A percentile compares a stretch with the other conserved stretches of the same genome.
Conservation (phyloP, 2,113 vertebrate genomes). For the Archilochus colubris region DNA sequence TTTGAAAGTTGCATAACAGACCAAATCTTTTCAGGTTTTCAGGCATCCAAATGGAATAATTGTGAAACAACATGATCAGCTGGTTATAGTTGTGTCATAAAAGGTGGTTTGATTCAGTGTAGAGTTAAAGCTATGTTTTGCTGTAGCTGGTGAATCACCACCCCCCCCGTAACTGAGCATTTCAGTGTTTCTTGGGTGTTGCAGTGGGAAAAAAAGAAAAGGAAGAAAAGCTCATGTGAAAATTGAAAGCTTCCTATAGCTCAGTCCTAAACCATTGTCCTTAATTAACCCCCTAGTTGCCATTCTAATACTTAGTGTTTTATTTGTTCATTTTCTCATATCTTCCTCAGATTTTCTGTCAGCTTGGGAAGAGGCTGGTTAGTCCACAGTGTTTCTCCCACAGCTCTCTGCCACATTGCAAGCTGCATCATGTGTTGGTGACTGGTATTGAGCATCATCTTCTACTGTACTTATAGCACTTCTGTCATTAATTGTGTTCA, state of each 20-base stretch:
- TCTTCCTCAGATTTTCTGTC: not conserved
- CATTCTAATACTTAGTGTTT: not conserved
- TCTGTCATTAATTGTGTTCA: not conserved
- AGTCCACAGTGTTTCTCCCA: not conserved
- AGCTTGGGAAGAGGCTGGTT: not conserved
- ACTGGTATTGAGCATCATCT: not conserved
- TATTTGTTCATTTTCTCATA: not conserved
- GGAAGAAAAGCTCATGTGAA: not conserved
- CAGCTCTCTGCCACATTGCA: not conserved
- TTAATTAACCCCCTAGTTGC: not conserved
- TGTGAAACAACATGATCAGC: not conserved
- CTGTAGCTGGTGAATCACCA: not conserved
- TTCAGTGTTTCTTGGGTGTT: not conserved
- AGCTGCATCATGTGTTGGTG: not conserved
- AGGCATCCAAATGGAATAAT: not conserved
- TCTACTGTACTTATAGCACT: not conserved
- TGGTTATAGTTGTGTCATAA: not conserved
- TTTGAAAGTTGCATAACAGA: not conserved
- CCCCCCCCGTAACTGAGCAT: not conserved
- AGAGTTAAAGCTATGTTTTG: not conserved
- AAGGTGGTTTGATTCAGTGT: not conserved
- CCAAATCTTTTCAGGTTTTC: not conserved
- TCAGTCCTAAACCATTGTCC: not conserved
- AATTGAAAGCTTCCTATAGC: not conserved
- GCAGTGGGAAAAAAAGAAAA: accelerated